Conservation (phyloP, 2,113 vertebrate species). For the Actenoides hombroni region DNA sequence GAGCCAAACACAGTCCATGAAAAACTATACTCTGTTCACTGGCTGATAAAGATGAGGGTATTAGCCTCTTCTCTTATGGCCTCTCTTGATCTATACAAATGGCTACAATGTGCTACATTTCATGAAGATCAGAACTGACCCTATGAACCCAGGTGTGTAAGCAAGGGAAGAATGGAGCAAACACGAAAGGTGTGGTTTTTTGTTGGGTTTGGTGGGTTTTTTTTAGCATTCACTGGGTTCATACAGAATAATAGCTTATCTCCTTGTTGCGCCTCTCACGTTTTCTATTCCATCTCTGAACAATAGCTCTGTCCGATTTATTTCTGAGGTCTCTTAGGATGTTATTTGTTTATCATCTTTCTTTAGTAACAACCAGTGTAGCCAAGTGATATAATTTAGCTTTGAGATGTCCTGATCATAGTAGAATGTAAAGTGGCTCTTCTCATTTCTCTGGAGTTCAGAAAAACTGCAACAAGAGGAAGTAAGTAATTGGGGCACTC, state of each 20-base stretch:
- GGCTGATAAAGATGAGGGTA: not conserved
- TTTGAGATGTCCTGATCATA: not conserved
- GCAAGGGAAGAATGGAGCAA: not conserved
- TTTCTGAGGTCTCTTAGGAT: slow-evolving; percentile 17
- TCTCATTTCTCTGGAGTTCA: not conserved
- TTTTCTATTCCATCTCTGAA: not conserved
- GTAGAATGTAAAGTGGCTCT: slow-evolving; percentile 25
- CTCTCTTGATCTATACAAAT: not conserved
- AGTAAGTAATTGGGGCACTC: not conserved
- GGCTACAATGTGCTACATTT: not conserved
- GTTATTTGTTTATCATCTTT: slow-evolving; percentile 35
- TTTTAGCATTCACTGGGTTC: not conserved
- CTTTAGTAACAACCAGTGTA: not conserved
- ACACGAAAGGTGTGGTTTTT: not conserved
- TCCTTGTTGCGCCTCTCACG: not conserved
- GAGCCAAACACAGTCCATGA: not conserved
- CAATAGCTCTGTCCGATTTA: not conserved
- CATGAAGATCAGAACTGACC: not conserved
- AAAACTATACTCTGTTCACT: not conserved
- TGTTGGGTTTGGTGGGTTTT: not conserved
- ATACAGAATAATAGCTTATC: not conserved
- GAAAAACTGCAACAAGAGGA: not conserved
- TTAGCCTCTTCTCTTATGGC: not conserved
- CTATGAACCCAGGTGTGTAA: not conserved
- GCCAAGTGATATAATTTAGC: slow-evolving; percentile 19